Evolutionary conservation across 37 sponge, comb jelly and placozoan genomes (phyloP).

Genomic region (Oscarella lobularis): DNA sequence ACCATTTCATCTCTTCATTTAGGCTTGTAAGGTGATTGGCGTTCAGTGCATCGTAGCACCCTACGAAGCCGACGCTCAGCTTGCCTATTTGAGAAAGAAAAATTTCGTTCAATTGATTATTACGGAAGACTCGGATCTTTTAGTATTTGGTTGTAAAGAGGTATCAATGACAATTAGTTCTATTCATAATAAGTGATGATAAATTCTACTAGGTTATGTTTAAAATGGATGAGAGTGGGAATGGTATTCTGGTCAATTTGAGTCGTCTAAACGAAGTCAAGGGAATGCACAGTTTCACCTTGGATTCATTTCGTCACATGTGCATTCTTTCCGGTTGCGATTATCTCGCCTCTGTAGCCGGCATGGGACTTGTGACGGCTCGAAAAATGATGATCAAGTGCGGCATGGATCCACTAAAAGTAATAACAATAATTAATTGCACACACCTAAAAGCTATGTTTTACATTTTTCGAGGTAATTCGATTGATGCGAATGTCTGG

Average conservation of each 20-base stretch:
- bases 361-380: conserved; percentile 80
- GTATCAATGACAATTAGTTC: neutral
- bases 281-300: conserved; percentile 46
- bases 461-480: conserved; percentile 46
- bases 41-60: conserved; percentile 94
- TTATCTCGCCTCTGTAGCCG: conserved; percentile 82
- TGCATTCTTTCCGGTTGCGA: conserved; percentile 98
- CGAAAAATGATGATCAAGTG: conserved; percentile 72
- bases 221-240: conserved; percentile 81
- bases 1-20: neutral
- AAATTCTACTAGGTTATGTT: conserved; percentile 48
- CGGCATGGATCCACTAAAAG: conserved; percentile 44
- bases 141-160: conserved; percentile 59
- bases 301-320: conserved; percentile 77
- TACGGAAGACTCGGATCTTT: conserved; percentile 93
- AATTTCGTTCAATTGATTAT: conserved; percentile 75
- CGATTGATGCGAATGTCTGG: conserved; percentile 32
- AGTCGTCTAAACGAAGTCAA: conserved; percentile 42
- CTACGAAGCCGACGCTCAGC: conserved; percentile 95
- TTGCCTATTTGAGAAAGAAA: conserved; percentile 66
- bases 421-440: neutral
- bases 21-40: conserved; percentile 62
- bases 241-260: conserved; percentile 66
- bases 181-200: neutral
- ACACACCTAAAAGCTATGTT: neutral